Base-by-base conservation (phyloP, 2,113 vertebrate species). In the Carettochelys insculpta region DNA sequence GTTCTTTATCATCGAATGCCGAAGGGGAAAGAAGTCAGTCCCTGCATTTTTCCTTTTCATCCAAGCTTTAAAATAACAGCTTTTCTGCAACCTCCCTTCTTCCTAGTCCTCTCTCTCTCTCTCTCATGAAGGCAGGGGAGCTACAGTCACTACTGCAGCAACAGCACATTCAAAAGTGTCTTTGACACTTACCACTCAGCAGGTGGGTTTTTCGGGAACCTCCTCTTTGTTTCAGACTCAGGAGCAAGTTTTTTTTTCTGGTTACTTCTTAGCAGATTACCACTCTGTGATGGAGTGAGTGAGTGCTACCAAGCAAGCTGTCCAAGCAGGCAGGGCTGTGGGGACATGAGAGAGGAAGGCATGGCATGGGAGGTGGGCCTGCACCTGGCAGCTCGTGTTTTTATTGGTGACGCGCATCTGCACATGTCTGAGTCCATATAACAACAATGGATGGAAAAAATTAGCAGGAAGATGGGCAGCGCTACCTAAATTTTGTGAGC, bases 21-120 rank as follows among this genome's bases (percentile, higher is more conserved):
- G 82, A 11, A 80, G 51, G 83, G 93, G 87, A 88, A 58, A 86
- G 91, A 95, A 61, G 90, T 94, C 82, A 78, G 91, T 92, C 89
- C 93, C 90, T 92, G 84, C 38, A 1, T 89, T 94, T 81, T 65
- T 87, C 27, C 88, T 85, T 92, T 94, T 83, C 71, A 52, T 90
- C 94, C 82, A 91, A 95, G 79, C 91, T 95, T 93, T 83, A 96
- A 96, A 95, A 95, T 95, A 95, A 92, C 94, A 96, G 95, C 91
- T 94, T 80, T 94, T 68, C 94, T 85, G 91, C 89, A 65, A 76
- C 48, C 85, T 93, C 82, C 54, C 50, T 83, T 50, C 93, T 86
- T 95, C 92, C 89, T 79, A 82, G 80, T 90, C 88, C 80, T 91
- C 56, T 75, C 84, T 75, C 38, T 87, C 52, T 29, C 71, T 85